phyloP scores from a whole-genome alignment of 2,888 invertebrate species.

The Herminia tarsipennalis region DNA sequence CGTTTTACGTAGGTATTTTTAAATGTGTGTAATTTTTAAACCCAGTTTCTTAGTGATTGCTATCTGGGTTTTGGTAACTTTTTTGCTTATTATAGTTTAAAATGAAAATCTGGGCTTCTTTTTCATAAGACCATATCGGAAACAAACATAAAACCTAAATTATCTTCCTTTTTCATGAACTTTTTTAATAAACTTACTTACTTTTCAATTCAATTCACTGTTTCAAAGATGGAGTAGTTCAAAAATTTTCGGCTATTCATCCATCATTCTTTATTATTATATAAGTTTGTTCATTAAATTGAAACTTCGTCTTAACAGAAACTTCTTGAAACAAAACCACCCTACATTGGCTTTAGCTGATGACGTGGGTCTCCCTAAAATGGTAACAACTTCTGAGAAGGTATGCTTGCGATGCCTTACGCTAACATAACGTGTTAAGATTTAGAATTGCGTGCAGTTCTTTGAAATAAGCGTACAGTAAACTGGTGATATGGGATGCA shows the following conservation, averaged over 20 bases:
- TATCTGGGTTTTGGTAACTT: too few species aligned
- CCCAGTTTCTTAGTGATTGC: too few species aligned
- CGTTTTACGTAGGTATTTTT: too few species aligned
- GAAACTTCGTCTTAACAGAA: slow-evolving; percentile 51
- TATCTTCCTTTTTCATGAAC: too few species aligned
- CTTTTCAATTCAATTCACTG: slow-evolving; percentile 7
- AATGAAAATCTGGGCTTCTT: too few species aligned
- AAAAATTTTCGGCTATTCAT: slow-evolving; percentile 18
- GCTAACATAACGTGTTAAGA: slow-evolving; percentile 35
- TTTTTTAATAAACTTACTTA: too few species aligned
- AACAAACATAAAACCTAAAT: too few species aligned
- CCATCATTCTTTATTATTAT: slow-evolving; percentile 20
- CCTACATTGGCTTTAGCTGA: slow-evolving; percentile 36
- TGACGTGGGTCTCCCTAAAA: slow-evolving; percentile 54
- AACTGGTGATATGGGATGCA: slow-evolving; percentile 11
- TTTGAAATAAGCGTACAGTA: slow-evolving; percentile 34
- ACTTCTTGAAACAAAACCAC: slow-evolving; percentile 44
- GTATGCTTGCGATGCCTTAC: slow-evolving; percentile 40
- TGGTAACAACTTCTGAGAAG: slow-evolving; percentile 47
- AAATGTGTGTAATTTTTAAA: too few species aligned
- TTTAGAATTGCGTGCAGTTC: too few species aligned
- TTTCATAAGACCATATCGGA: too few species aligned
- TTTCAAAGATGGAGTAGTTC: slow-evolving; percentile 13
- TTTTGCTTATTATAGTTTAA: too few species aligned
- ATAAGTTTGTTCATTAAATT: slow-evolving; percentile 30